Conservation (phyloP, 2,888 invertebrate genomes). For the Clunio marinus region DNA sequence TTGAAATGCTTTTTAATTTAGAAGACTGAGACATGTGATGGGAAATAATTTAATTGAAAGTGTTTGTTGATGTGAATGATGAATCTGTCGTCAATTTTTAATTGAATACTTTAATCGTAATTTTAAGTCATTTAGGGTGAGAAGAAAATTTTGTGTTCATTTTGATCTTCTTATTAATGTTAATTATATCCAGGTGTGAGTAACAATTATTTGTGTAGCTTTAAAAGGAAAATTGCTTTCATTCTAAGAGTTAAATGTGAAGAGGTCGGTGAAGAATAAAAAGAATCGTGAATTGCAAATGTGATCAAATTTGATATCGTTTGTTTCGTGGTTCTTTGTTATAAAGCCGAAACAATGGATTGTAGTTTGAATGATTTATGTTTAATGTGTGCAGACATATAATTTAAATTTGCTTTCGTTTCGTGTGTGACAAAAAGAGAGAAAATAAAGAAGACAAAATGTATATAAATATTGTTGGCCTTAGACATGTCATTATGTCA, state of each 20-base stretch:
- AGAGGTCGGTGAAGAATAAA: too few species aligned
- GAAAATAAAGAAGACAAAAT: not conserved
- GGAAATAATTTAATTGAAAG: not conserved
- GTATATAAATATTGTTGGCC: not conserved
- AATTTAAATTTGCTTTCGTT: not conserved
- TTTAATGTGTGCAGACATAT: not conserved
- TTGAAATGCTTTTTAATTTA: not conserved
- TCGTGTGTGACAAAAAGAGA: not conserved
- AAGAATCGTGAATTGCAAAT: not conserved
- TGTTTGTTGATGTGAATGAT: not conserved
- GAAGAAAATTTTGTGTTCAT: too few species aligned
- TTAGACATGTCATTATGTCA: too few species aligned
- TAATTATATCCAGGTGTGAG: too few species aligned
- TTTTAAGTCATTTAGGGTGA: too few species aligned
- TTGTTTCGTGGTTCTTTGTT: constrained; percentile 24
- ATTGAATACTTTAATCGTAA: too few species aligned
- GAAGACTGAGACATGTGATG: not conserved
- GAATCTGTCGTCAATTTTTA: not conserved
- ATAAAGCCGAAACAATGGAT: constrained; percentile 29
- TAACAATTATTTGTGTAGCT: too few species aligned
- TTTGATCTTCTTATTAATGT: too few species aligned
- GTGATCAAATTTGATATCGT: constrained; percentile 22
- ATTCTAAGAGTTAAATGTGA: not conserved
- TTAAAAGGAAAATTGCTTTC: too few species aligned
- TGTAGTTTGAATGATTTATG: too few species aligned